Conservation (phyloP, 2,888 invertebrate species). For the Ctena decussata region DNA sequence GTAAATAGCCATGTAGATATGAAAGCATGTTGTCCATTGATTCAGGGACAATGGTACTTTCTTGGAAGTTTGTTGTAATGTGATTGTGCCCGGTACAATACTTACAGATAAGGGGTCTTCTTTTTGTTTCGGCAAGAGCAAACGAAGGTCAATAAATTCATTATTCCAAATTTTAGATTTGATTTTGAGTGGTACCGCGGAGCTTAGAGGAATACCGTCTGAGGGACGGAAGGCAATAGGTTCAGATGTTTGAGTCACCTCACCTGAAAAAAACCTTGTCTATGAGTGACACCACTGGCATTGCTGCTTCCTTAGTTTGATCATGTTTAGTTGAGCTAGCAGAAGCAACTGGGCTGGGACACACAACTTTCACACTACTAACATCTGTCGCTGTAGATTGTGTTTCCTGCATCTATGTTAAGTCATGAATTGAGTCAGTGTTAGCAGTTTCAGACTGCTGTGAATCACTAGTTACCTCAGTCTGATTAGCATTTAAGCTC, state of each 20-base stretch:
- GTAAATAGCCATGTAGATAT: slow-evolving; percentile 8
- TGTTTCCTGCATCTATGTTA: no score
- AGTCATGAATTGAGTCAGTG: no score
- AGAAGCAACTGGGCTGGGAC: no score
- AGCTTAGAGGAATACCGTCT: not conserved
- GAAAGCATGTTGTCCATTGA: slow-evolving; percentile 26
- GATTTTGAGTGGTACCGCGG: not conserved
- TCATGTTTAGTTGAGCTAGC: not conserved
- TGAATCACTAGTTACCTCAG: no score
- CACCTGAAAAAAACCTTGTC: not conserved
- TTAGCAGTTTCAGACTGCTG: no score
- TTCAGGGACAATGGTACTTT: not conserved
- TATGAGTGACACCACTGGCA: not conserved
- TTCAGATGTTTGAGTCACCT: not conserved
- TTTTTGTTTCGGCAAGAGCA: not conserved
- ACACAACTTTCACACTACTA: no score
- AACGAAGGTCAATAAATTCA: not conserved
- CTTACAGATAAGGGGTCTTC: not conserved
- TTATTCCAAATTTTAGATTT: not conserved
- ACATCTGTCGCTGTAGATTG: no score
- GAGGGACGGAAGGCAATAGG: not conserved
- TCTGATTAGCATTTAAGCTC: no score
- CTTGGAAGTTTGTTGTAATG: not conserved
- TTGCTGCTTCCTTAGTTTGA: not conserved
- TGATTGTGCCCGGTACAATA: not conserved